A percentile compares a stretch with the other conserved stretches of the same genome.
These are phyloP conservation scores for Lasioglossum albipes DNA, from an alignment of 1,140 invertebrate species.

Conservation along the genomic window DNA sequence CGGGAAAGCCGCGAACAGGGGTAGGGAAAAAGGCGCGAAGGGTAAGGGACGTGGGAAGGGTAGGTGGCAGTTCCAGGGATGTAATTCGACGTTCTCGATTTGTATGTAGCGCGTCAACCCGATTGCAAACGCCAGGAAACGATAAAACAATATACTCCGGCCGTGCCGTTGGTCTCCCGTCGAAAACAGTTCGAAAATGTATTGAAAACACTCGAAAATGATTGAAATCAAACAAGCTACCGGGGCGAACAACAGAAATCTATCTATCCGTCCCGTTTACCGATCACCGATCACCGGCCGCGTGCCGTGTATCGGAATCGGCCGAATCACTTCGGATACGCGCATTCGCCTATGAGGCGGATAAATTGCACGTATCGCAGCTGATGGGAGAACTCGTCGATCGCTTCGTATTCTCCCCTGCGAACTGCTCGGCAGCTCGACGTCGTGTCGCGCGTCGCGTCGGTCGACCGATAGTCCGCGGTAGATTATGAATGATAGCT, in stretches of 20 bases:
- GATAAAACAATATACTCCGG: constrained; percentile 62
- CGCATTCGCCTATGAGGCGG: constrained; percentile 39
- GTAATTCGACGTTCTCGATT: constrained; percentile 59
- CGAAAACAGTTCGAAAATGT: constrained; percentile 60
- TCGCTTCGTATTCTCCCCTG: constrained; percentile 27
- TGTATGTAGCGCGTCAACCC: constrained; percentile 46
- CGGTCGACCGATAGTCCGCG: constrained; percentile 2
- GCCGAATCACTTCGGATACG: constrained; percentile 46
- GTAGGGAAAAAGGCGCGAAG: too few relatives aligned
- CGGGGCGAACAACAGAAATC: constrained; percentile 32
- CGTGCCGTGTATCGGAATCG: constrained; percentile 27
- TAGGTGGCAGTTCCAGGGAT: neutral
- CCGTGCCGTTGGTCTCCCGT: constrained; percentile 20
- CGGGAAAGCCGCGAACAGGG: neutral
- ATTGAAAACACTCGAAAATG: constrained; percentile 65
- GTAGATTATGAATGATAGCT: constrained; percentile 1
- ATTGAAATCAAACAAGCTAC: constrained; percentile 66
- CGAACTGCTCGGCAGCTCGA: neutral
- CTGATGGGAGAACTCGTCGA: constrained; percentile 26
- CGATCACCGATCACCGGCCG: neutral
- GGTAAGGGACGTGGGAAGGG: too few relatives aligned
- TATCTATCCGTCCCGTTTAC: constrained; percentile 29
- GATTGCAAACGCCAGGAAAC: constrained; percentile 57
- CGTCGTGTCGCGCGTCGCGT: too few relatives aligned
- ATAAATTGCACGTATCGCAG: constrained; percentile 51